These are phyloP conservation scores for Cecidostiba fungosa DNA, from an alignment of 2,888 invertebrate genomes.

Conservation along the genomic window DNA sequence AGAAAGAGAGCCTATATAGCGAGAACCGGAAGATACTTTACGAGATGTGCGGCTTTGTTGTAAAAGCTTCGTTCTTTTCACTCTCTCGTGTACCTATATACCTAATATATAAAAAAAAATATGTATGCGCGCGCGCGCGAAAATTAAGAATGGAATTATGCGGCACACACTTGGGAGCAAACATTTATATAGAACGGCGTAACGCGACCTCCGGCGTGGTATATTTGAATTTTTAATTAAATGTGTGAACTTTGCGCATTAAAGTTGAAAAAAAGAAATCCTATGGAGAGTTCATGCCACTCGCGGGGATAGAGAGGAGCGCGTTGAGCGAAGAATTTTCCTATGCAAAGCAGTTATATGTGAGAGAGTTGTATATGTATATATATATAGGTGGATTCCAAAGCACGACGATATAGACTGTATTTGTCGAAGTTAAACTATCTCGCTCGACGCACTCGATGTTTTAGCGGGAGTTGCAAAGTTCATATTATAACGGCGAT, in stretches of 20 bases:
- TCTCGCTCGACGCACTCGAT: background rate
- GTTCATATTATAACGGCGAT: background rate
- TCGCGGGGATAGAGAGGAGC: slow-evolving; percentile 33
- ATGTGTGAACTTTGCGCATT: slow-evolving; percentile 31
- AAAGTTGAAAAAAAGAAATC: slow-evolving; percentile 30
- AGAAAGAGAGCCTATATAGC: background rate
- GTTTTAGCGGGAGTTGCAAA: background rate
- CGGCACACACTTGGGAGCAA: background rate
- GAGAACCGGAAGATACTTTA: slow-evolving; percentile 15
- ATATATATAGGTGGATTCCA: background rate
- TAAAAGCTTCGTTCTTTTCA: background rate
- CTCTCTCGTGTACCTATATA: too few relatives aligned
- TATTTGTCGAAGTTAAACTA: background rate
- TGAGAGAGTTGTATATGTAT: background rate
- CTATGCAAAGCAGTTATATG: slow-evolving; percentile 1
- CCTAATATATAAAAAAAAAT: too few relatives aligned
- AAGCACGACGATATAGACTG: background rate
- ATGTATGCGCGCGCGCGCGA: too few relatives aligned
- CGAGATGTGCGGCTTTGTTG: background rate
- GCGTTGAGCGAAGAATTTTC: background rate
- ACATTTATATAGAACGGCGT: slow-evolving; percentile 17
- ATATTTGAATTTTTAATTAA: slow-evolving; percentile 56
- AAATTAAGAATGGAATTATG: slow-evolving; percentile 33
- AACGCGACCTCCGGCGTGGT: background rate
- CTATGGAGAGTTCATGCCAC: slow-evolving; percentile 9